Evolutionary conservation across 2,797 vertebrate species (phyloP).

Genomic region (Mus minutoides): DNA sequence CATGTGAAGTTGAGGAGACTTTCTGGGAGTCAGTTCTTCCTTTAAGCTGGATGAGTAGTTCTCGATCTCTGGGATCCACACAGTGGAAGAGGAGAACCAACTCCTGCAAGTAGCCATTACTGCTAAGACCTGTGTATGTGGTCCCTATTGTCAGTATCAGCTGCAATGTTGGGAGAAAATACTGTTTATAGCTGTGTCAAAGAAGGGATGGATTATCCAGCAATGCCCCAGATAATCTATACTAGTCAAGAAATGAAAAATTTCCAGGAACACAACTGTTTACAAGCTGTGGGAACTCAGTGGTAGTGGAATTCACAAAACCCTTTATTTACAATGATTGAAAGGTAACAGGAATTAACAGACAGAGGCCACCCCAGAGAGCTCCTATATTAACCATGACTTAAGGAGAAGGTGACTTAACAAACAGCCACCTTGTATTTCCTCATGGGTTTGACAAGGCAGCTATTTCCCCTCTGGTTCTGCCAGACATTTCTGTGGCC

Average conservation of each 20-base stretch:
- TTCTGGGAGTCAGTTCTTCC: neutral
- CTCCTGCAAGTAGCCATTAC: too few relatives aligned
- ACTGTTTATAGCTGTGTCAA: slow-evolving; percentile 1
- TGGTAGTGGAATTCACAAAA: neutral
- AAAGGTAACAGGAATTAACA: neutral
- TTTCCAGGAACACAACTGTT: neutral
- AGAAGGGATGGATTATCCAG: neutral
- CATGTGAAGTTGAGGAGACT: neutral
- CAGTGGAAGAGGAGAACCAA: neutral
- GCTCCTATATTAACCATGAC: neutral
- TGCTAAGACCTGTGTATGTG: slow-evolving; percentile 11
- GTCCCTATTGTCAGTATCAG: slow-evolving; percentile 8
- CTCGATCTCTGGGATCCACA: neutral
- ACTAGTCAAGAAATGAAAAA: neutral
- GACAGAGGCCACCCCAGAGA: neutral
- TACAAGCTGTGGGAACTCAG: neutral
- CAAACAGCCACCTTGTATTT: neutral
- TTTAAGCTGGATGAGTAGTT: neutral
- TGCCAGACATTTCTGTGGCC: neutral
- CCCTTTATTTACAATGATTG: neutral
- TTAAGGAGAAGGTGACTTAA: neutral
- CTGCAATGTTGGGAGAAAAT: neutral
- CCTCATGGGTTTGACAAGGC: neutral
- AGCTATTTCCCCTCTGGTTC: neutral
- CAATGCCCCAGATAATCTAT: slow-evolving; percentile 15